Percentiles rank a stretch among this genome's conserved stretches.
phyloP scores from a whole-genome alignment of 1,140 invertebrate genomes.

The Vollenhovia emeryi region DNA sequence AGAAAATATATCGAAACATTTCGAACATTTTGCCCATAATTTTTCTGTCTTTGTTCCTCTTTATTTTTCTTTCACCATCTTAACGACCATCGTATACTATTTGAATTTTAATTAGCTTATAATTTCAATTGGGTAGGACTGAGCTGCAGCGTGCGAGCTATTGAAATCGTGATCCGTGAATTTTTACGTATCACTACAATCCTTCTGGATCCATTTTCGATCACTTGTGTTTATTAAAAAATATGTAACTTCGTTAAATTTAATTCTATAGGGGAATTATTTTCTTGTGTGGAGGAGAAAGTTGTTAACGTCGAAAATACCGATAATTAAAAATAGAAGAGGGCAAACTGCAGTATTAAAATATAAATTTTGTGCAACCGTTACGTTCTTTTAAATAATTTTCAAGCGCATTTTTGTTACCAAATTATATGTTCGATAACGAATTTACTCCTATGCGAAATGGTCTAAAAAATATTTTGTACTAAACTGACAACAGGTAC shows the following conservation, averaged over 20 bases:
- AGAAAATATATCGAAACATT: too few species aligned
- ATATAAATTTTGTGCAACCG: background rate
- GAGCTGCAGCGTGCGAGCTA: background rate
- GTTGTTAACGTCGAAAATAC: background rate
- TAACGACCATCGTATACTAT: too few species aligned
- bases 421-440: background rate
- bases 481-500: background rate
- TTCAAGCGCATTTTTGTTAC: background rate
- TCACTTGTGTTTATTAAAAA: background rate
- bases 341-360: background rate
- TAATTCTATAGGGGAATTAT: background rate
- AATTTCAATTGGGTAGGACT: too few species aligned
- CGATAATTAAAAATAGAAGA: background rate
- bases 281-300: background rate
- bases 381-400: background rate
- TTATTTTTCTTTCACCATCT: too few species aligned
- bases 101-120: too few species aligned
- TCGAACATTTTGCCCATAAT: too few species aligned
- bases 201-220: background rate
- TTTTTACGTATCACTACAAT: background rate
- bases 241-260: background rate
- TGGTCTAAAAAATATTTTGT: background rate
- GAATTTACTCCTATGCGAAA: background rate
- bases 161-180: background rate
- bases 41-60: too few species aligned